A percentile compares a stretch with the other conserved stretches of the same genome.
phyloP scores from a whole-genome alignment of 2,888 invertebrate species.

The Trachelus stipa region DNA sequence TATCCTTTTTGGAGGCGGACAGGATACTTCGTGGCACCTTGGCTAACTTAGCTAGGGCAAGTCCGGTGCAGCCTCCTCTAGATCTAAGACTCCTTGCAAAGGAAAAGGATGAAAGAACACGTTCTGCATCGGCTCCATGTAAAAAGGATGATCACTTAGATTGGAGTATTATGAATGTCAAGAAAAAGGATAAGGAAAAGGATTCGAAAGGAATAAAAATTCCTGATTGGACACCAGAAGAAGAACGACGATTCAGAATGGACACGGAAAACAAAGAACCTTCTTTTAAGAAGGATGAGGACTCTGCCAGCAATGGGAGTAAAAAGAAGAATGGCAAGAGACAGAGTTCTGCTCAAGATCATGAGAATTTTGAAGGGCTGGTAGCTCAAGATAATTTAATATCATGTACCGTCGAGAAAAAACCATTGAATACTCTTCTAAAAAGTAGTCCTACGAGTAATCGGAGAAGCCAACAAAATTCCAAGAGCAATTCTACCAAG shows the following conservation, averaged over 20 bases:
- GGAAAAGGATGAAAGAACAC: constrained; percentile 34
- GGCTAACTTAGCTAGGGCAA: constrained; percentile 68
- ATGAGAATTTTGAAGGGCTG: constrained; percentile 18
- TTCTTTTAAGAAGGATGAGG: constrained; percentile 42
- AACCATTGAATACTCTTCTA: constrained; percentile 35
- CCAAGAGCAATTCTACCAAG: constrained; percentile 39
- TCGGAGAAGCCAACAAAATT: constrained; percentile 38
- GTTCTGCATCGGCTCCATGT: neutral
- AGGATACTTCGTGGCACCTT: constrained; percentile 72
- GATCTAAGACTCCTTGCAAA: constrained; percentile 70
- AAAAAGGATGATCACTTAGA: constrained; percentile 56
- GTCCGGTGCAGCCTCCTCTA: constrained; percentile 72
- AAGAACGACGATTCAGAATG: constrained; percentile 55
- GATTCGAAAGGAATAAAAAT: constrained; percentile 52
- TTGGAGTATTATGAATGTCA: constrained; percentile 56
- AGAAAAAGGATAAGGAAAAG: constrained; percentile 50
- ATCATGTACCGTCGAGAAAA: constrained; percentile 35
- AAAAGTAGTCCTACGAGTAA: constrained; percentile 52
- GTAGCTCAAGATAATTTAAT: constrained; percentile 16
- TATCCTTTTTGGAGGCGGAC: constrained; percentile 80
- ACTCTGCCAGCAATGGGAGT: constrained; percentile 28
- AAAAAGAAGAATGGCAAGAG: constrained; percentile 43
- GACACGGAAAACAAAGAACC: constrained; percentile 54
- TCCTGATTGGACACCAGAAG: constrained; percentile 58
- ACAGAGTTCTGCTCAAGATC: constrained; percentile 27